Conservation (phyloP, 1,140 invertebrate genomes). For the Apis florea region DNA sequence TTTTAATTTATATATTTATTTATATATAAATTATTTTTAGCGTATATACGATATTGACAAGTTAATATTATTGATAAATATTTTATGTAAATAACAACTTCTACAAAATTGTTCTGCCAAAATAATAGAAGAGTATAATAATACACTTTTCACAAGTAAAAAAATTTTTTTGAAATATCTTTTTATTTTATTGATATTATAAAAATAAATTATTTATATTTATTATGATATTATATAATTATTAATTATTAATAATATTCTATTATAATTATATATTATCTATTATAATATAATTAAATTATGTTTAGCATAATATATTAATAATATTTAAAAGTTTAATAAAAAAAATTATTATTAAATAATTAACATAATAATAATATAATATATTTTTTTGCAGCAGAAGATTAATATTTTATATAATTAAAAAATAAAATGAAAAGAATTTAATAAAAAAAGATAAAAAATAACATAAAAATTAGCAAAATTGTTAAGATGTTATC, state of each 20-base stretch:
- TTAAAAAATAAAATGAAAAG: neutral
- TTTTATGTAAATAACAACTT: neutral
- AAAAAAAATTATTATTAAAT: neutral
- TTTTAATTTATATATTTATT: too few species aligned
- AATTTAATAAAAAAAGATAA: neutral
- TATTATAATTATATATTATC: too few species aligned
- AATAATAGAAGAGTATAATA: too few species aligned
- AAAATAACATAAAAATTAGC: neutral
- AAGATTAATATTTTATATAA: neutral
- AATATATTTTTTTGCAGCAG: neutral
- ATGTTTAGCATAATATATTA: neutral
- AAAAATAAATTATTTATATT: neutral
- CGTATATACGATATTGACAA: too few species aligned
- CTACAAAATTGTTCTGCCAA: neutral
- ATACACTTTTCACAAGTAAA: neutral
- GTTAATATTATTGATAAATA: neutral
- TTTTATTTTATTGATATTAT: neutral
- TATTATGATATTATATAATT: neutral
- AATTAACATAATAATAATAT: neutral
- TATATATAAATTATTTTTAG: too few species aligned
- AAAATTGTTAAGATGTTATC: neutral
- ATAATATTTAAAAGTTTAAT: neutral
- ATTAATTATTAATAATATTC: neutral
- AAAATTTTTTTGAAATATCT: neutral
- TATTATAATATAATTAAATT: too few species aligned